phyloP scores from a whole-genome alignment of 2,888 invertebrate genomes.

The Laothoe populi region DNA sequence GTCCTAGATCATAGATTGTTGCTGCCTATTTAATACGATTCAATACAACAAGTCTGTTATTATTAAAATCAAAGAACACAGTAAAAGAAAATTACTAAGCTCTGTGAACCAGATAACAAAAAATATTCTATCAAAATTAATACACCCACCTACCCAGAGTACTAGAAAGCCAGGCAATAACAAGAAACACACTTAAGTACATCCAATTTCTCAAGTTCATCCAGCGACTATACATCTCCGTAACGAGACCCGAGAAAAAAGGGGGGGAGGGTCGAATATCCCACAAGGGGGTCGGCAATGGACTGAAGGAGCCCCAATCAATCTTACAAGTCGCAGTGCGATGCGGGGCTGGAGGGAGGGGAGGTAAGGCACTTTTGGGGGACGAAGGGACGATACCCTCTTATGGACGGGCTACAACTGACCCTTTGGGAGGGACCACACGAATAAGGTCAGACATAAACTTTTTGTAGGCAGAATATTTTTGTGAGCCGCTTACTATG shows the following conservation, averaged over 20 bases:
- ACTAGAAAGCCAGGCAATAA: slow-evolving; percentile 8
- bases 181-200: slow-evolving; percentile 24
- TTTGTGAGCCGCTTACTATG: slow-evolving; percentile 32
- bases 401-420: slow-evolving; percentile 73
- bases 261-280: slow-evolving; percentile 78
- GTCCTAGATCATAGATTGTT: no score
- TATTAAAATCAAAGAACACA: no score
- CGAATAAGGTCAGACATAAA: slow-evolving; percentile 74
- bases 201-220: slow-evolving; percentile 43
- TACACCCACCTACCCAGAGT: not conserved
- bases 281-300: slow-evolving; percentile 79
- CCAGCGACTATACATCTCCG: slow-evolving; percentile 63
- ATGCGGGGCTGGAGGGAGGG: slow-evolving; percentile 53
- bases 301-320: slow-evolving; percentile 86
- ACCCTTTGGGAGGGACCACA: slow-evolving; percentile 70
- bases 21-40: no score
- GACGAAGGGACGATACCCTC: slow-evolving; percentile 81
- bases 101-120: not conserved
- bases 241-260: slow-evolving; percentile 74
- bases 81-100: not conserved
- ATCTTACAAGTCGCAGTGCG: slow-evolving; percentile 83
- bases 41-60: no score
- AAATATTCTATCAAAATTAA: not conserved
- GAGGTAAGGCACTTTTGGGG: slow-evolving; percentile 62
- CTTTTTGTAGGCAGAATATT: slow-evolving; percentile 67